Evolutionary conservation across 2,888 invertebrate genomes (phyloP), one percentile per base, ranked within the genome.

Genomic region (Pollenia labialis): DNA sequence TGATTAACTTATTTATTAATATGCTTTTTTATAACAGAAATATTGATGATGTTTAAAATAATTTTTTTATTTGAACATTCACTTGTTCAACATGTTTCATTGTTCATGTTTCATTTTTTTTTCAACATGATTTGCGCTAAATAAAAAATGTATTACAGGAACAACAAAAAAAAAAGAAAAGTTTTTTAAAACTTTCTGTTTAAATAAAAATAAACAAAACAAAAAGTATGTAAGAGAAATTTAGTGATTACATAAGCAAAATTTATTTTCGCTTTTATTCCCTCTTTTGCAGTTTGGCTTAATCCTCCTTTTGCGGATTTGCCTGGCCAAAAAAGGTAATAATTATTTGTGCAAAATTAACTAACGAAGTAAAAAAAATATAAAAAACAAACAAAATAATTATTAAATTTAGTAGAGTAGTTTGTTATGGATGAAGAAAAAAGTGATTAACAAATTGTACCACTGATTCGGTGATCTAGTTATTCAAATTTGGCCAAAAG

Each of bases 221-320:
- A 32, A 32, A 32, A 32, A 32, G 32, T 32, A 60, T 52, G 18
- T 64, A 42, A 71, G 75, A 81, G 71, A 81, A 85, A 81, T 81
- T 46, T 76, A 66, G 56, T 81, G 23, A 81, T 85, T 76, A 81
- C 44, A 64, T 56, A 81, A 81, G 60, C 4, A 46, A 81, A 79
- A 71, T 48, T 46, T 18, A n/a, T 6, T 44, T 16, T 60, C 44
- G 40, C 50, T 71, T 71, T 62, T 58, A 14, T 32, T 69, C 11
- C 14, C 44, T n/a, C 8, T 12, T 18, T 68, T 6, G 14, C 4
- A 44, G 50, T 23, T 71, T 23, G 16, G 18, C 54, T 62, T 52
- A 80, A 18, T 52, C 52, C 44, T 71, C 23, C 62, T 71, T 58
- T 71, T 71, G 8, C 56, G 58, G 50, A 42, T 48, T 62, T 48